Percentiles rank a stretch among this genome's conserved stretches.
These are phyloP conservation scores for Epizoanthus ramosus DNA, from an alignment of 92 coral and sea anemone genomes.

Conservation along the genomic window DNA sequence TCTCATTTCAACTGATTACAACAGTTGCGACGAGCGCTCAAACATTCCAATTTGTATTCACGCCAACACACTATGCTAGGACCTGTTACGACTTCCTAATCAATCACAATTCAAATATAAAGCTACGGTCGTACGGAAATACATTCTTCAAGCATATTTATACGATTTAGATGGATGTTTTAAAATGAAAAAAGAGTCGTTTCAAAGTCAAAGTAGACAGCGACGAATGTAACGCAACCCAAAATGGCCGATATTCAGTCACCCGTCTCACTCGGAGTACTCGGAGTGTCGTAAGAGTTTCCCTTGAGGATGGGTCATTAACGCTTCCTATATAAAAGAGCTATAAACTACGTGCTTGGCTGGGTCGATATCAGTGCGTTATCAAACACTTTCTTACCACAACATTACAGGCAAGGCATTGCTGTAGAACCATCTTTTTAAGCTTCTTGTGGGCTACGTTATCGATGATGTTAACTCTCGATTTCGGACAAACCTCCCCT, in stretches of 20 bases:
- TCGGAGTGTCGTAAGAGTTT: neutral
- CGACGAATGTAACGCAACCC: slow-evolving; percentile 5
- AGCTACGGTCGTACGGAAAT: neutral
- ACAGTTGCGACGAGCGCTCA: no score
- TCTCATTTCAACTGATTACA: no score
- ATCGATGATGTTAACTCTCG: neutral
- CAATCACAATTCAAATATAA: neutral
- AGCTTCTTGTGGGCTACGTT: neutral
- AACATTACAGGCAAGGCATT: slow-evolving; percentile 25
- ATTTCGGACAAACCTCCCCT: neutral
- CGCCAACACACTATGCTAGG: no score
- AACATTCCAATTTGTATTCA: no score
- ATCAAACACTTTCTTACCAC: neutral
- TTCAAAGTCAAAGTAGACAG: no score
- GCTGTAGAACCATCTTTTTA: slow-evolving; percentile 13
- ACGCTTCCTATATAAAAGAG: neutral
- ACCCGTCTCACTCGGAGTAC: no score
- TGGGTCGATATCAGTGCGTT: neutral
- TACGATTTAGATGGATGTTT: neutral
- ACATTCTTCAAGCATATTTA: neutral
- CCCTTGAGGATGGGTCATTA: neutral
- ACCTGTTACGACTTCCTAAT: neutral
- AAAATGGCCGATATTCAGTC: neutral
- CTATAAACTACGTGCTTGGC: neutral
- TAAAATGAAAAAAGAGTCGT: neutral